Evolutionary conservation across 2,888 invertebrate genomes (phyloP).

Genomic region (Eudasyphora cyanicolor): DNA sequence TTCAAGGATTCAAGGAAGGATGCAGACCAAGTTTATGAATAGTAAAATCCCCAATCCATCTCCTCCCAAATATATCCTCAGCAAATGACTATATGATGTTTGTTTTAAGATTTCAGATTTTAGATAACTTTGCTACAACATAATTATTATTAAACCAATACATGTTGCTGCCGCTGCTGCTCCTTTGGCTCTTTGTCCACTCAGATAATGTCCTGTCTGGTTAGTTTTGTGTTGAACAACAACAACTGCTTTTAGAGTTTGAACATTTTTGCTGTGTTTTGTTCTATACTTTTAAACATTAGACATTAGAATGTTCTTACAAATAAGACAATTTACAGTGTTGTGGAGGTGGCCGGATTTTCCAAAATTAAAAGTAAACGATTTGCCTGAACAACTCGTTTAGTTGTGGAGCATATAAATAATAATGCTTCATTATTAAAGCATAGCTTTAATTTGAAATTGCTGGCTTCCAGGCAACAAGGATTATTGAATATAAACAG

Average conservation of each 20-base stretch:
- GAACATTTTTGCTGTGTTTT: neutral
- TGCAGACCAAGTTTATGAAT: constrained; percentile 61
- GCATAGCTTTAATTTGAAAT: neutral
- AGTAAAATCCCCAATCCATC: constrained; percentile 49
- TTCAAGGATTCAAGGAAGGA: too few relatives aligned
- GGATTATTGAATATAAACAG: neutral
- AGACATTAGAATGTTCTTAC: neutral
- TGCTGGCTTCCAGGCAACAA: too few relatives aligned
- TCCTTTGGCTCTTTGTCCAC: neutral
- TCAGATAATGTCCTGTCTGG: constrained; percentile 53
- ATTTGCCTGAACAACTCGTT: neutral
- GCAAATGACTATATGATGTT: constrained; percentile 50
- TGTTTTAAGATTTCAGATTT: constrained; percentile 46
- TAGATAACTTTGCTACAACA: constrained; percentile 9
- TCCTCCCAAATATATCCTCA: constrained; percentile 6
- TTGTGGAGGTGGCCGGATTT: too few relatives aligned
- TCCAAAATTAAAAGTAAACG: neutral
- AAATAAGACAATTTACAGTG: too few relatives aligned
- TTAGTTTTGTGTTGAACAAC: constrained; percentile 58
- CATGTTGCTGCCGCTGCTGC: neutral
- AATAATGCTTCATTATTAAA: neutral
- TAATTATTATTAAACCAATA: constrained; percentile 1
- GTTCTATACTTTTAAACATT: constrained; percentile 11
- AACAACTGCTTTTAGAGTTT: constrained; percentile 15
- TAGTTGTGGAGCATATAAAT: neutral